These are phyloP conservation scores for Odontocolon sp. DNA, from an alignment of 2,888 invertebrate species.

Conservation along the genomic window DNA sequence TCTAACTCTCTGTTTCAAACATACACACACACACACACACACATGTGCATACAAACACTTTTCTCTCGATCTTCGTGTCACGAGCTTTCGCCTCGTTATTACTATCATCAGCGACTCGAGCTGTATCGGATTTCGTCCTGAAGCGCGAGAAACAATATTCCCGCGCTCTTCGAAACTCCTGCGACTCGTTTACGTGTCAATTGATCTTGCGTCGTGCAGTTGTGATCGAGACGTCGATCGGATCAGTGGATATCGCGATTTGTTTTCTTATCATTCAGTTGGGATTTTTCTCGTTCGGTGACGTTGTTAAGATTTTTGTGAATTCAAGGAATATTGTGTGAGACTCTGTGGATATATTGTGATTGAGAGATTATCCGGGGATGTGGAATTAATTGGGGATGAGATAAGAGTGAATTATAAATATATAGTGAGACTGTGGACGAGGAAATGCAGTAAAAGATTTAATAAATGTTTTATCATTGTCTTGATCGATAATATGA, in stretches of 20 bases:
- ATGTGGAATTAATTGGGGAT: too few species aligned
- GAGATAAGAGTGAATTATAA: background rate
- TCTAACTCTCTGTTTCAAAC: too few species aligned
- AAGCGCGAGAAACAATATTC: slow-evolving; percentile 31
- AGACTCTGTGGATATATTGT: background rate
- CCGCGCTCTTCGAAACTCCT: slow-evolving; percentile 45
- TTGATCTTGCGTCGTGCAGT: slow-evolving; percentile 42
- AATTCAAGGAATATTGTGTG: background rate
- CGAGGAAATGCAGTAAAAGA: background rate
- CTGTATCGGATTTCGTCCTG: slow-evolving; percentile 49
- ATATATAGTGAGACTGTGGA: background rate
- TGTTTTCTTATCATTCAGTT: background rate
- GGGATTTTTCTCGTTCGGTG: background rate
- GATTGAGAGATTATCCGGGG: too few species aligned
- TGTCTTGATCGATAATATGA: background rate
- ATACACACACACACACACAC: too few species aligned
- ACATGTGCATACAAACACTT: too few species aligned
- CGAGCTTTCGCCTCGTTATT: slow-evolving; percentile 27
- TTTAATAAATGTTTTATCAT: slow-evolving; percentile 2
- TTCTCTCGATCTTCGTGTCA: background rate
- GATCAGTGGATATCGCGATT: slow-evolving; percentile 26
- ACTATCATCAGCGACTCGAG: slow-evolving; percentile 29
- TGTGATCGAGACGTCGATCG: slow-evolving; percentile 50
- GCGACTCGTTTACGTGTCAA: slow-evolving; percentile 25
- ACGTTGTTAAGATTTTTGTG: background rate